A percentile compares a stretch with the other conserved stretches of the same genome.
Evolutionary conservation across 1,140 invertebrate genomes (phyloP).

Genomic region (Stratiolaelaps scimitus): DNA sequence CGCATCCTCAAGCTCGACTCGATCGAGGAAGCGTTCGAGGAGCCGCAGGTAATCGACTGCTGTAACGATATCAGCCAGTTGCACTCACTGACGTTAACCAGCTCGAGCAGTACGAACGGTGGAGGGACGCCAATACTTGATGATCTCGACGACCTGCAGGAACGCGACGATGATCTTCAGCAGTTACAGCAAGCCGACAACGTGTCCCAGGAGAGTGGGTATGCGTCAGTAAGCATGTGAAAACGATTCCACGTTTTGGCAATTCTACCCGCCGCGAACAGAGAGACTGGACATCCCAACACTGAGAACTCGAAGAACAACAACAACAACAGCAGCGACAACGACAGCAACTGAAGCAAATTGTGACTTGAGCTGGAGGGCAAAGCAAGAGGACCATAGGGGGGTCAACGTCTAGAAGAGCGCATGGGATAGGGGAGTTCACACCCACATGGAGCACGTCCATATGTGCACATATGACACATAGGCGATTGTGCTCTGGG

Average conservation of each 20-base stretch:
- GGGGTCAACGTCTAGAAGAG: no score
- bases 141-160: slow-evolving; percentile 27
- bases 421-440: no score
- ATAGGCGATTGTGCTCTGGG: no score
- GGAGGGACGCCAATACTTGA: slow-evolving; percentile 31
- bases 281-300: no score
- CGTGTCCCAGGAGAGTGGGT: slow-evolving; percentile 41
- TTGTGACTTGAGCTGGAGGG: no score
- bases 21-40: slow-evolving; percentile 32
- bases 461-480: no score
- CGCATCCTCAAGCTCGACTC: slow-evolving; percentile 34
- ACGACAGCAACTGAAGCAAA: no score
- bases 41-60: slow-evolving; percentile 33
- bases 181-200: slow-evolving; percentile 37
- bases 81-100: slow-evolving; percentile 31
- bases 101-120: slow-evolving; percentile 33
- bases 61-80: slow-evolving; percentile 32
- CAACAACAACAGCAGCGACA: no score
- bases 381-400: no score
- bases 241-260: neutral
- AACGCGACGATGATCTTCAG: slow-evolving; percentile 33
- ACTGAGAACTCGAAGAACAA: no score
- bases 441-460: no score
- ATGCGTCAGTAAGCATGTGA: slow-evolving; percentile 31
- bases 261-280: no score